A percentile compares a stretch with the other conserved stretches of the same genome.
phyloP scores from a whole-genome alignment of 2,888 invertebrate species.

The Eudemis profundana region DNA sequence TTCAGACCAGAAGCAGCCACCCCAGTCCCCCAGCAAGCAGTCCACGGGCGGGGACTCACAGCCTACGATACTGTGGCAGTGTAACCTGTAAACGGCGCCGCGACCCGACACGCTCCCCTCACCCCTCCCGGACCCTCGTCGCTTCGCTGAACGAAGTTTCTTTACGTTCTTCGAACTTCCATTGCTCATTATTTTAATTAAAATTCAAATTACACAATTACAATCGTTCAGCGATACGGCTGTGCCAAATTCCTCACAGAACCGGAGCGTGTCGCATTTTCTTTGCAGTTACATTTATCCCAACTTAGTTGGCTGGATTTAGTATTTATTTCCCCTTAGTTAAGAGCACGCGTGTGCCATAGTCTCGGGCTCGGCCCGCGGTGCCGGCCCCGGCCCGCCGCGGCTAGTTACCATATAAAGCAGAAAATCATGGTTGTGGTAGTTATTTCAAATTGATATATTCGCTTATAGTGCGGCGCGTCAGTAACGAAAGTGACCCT shows the following conservation, averaged over 20 bases:
- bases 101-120: conserved; percentile 56
- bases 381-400: conserved; percentile 57
- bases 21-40: conserved; percentile 92
- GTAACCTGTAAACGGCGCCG: conserved; percentile 91
- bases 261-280: conserved; percentile 68
- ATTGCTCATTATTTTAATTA: conserved; percentile 37
- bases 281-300: conserved; percentile 73
- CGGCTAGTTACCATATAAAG: conserved; percentile 74
- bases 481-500: conserved; percentile 56
- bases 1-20: conserved; percentile 94
- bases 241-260: conserved; percentile 64
- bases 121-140: conserved; percentile 60
- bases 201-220: conserved; percentile 44
- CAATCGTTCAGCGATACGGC: conserved; percentile 66
- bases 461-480: conserved; percentile 71
- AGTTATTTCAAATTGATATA: conserved; percentile 82
- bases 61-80: conserved; percentile 99
- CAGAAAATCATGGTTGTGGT: conserved; percentile 83
- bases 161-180: conserved; percentile 6
- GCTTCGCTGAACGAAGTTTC: conserved; percentile 61
- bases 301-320: conserved; percentile 81
- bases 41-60: conserved; percentile 93
- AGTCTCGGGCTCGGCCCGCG: conserved; percentile 53
- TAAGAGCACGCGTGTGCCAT: conserved; percentile 66
- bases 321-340: conserved; percentile 59